Evolutionary conservation across 2,797 vertebrate genomes (phyloP), one percentile per base, ranked within the genome.

Genomic region (Gastrophryne carolinensis): DNA sequence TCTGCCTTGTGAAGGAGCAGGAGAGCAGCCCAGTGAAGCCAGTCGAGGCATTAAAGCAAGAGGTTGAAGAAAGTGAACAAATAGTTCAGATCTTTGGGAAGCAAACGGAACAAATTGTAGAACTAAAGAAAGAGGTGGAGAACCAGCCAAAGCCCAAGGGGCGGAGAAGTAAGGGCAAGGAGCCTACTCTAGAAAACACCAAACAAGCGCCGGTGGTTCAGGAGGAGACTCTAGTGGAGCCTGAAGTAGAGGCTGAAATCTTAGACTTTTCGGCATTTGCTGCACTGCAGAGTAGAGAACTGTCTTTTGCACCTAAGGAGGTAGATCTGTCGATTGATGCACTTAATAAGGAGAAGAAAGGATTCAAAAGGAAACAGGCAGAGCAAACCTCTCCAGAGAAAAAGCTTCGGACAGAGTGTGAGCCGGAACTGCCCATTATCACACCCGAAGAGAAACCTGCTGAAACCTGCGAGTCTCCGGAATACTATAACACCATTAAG

Each of bases 351-450:
- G 92, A 93, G 15, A 89, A 89, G 72, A 86, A 84, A 15, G 52
- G 84, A 4, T 54, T 90, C 26, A 98, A 97, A 83, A 92, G 94
- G 21, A 98, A 96, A 81, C 86, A 88, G 4, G 76, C 81, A 0
- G 96, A 97, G 67, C 94, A 93, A 12, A 80, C 87, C 1, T 88
- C 87, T 0, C 88, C 91, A 0, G 97, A 98, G 58, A 98, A 98
- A 81, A 95, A 91, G 82, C 82, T 87, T 19, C 86, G 94, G 1
- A 79, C 90, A 0, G 93, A 95, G 44, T 85, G 83, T 13, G 94
- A 91, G 70, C 85, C 90, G 39, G 92, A 93, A 70, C 83, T 85
- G 53, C 86, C 88, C 79, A 84, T 84, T 73, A 85, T 82, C 1
- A 3, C 83, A 9, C 82, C 86, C 29, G 91, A 89, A 52, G 88